phyloP scores from a whole-genome alignment of 2,113 vertebrate species.

The Toxostoma redivivum region DNA sequence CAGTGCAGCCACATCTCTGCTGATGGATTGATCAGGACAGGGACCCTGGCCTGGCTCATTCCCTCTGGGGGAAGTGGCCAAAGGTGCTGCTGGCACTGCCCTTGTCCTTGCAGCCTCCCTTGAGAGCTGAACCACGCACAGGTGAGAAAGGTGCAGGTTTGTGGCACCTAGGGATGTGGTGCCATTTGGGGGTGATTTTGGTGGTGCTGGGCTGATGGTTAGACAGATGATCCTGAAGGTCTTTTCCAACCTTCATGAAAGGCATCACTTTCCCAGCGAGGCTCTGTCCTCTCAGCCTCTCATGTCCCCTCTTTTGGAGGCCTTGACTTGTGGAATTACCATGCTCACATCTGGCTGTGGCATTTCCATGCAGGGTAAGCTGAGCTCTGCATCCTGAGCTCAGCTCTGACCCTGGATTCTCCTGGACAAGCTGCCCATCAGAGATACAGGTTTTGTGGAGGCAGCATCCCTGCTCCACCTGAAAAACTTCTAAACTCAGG shows the following conservation, averaged over 20 bases:
- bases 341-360: not conserved
- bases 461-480: not conserved
- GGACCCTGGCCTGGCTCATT: not conserved
- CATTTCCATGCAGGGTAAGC: not conserved
- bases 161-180: not conserved
- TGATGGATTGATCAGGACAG: not conserved
- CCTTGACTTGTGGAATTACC: not conserved
- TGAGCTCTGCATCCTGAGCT: not conserved
- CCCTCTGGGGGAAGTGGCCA: accelerated
- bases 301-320: not conserved
- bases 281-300: not conserved
- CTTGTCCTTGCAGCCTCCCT: not conserved
- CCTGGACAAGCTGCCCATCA: not conserved
- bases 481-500: not conserved
- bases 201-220: not conserved
- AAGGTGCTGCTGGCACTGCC: not conserved
- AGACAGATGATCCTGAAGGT: not conserved
- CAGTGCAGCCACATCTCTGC: not conserved
- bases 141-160: not conserved
- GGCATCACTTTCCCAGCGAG: not conserved
- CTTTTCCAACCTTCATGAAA: not conserved
- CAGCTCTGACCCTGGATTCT: accelerated
- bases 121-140: not conserved
- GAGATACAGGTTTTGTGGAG: not conserved
- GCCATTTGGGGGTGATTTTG: not conserved